phyloP scores from a whole-genome alignment of 2,888 invertebrate genomes.

The Pandemis cinnamomeana region DNA sequence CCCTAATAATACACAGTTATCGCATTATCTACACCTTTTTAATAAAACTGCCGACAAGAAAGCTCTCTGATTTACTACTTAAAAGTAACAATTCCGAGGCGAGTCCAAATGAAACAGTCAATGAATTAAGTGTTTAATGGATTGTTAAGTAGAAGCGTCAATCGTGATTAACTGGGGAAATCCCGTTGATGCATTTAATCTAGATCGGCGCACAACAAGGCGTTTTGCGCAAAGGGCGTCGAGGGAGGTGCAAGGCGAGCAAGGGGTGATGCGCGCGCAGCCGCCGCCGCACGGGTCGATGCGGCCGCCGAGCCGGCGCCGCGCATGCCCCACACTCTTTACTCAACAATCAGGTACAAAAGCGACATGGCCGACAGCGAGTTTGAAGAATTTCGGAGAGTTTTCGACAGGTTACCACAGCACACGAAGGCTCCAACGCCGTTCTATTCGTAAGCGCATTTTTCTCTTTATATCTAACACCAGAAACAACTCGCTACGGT shows the following conservation, averaged over 20 bases:
- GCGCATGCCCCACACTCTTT: slow-evolving; percentile 70
- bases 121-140: slow-evolving; percentile 36
- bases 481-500: not conserved
- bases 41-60: not conserved
- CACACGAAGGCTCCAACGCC: slow-evolving; percentile 91
- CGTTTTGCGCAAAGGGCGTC: slow-evolving; percentile 54
- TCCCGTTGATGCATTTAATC: slow-evolving; percentile 65
- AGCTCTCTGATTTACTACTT: not conserved
- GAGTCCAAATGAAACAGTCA: not conserved
- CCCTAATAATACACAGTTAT: no score
- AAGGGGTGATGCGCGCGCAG: slow-evolving; percentile 17
- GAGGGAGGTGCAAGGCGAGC: slow-evolving; percentile 1
- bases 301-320: slow-evolving; percentile 54
- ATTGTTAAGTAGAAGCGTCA: slow-evolving; percentile 38
- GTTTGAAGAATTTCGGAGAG: slow-evolving; percentile 96
- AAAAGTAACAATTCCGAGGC: not conserved
- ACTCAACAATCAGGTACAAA: slow-evolving; percentile 88
- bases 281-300: slow-evolving; percentile 63
- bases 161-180: slow-evolving; percentile 50
- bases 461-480: slow-evolving; percentile 31
- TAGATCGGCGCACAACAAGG: slow-evolving; percentile 46
- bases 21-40: no score
- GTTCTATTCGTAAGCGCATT: slow-evolving; percentile 93
- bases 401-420: slow-evolving; percentile 92
- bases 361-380: slow-evolving; percentile 95